phyloP scores from a whole-genome alignment of 2,113 vertebrate genomes.

The Aleadryas rufinucha region DNA sequence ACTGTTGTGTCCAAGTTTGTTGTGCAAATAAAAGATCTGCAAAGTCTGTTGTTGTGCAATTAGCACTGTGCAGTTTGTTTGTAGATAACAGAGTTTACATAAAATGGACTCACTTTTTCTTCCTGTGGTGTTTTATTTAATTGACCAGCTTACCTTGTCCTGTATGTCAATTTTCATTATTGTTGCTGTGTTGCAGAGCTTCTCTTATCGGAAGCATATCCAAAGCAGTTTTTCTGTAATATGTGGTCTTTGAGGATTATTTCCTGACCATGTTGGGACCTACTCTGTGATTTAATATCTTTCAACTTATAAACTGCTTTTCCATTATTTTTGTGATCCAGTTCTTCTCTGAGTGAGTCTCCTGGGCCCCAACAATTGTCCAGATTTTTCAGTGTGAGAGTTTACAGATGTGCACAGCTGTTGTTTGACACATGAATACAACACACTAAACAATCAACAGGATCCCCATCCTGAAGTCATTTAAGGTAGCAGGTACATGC shows the following conservation, averaged over 20 bases:
- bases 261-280: neutral
- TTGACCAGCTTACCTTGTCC: neutral
- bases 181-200: neutral
- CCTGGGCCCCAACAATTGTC: neutral
- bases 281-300: neutral
- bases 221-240: neutral
- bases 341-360: neutral
- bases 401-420: neutral
- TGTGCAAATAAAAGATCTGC: conserved; percentile 29
- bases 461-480: neutral
- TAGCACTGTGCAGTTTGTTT: neutral
- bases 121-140: neutral
- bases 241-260: neutral
- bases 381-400: neutral
- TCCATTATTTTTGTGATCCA: neutral
- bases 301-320: neutral
- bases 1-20: neutral
- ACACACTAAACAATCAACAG: neutral
- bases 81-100: neutral
- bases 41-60: neutral
- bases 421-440: neutral
- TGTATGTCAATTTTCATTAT: neutral
- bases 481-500: neutral
- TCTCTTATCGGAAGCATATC: neutral
- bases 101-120: neutral